Evolutionary conservation across 2,888 invertebrate genomes (phyloP).

Genomic region (Stenodema calcarata): DNA sequence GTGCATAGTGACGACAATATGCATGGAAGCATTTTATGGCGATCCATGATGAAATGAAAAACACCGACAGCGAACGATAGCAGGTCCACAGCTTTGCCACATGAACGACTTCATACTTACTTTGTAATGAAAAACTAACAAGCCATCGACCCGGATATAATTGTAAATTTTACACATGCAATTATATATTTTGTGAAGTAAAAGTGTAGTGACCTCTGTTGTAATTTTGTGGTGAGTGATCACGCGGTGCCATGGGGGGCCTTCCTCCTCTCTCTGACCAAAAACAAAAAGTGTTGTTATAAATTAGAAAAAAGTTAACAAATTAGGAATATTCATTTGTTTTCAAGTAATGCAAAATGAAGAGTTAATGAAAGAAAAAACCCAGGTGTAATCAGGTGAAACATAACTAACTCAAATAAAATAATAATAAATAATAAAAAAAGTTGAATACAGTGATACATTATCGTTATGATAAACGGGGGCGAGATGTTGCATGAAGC

Average conservation of each 20-base stretch:
- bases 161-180: neutral
- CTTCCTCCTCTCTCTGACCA: constrained; percentile 18
- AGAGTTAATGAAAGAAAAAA: neutral
- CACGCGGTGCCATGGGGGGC: neutral
- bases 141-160: too few relatives aligned
- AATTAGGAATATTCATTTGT: neutral
- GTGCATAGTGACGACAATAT: too few relatives aligned
- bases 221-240: constrained; percentile 4
- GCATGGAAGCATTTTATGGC: too few relatives aligned
- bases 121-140: neutral
- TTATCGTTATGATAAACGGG: too few relatives aligned
- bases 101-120: neutral
- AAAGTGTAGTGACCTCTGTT: constrained; percentile 16
- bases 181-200: neutral
- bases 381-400: neutral
- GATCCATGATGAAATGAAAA: too few relatives aligned
- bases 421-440: neutral
- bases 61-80: too few relatives aligned
- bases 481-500: too few relatives aligned
- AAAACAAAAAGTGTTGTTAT: constrained; percentile 2
- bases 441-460: neutral
- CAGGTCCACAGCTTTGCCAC: too few relatives aligned
- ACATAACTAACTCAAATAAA: neutral
- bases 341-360: neutral
- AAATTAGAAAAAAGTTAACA: neutral